Base-by-base conservation (phyloP, 1,140 invertebrate genomes). In the Drosophila leontia region DNA sequence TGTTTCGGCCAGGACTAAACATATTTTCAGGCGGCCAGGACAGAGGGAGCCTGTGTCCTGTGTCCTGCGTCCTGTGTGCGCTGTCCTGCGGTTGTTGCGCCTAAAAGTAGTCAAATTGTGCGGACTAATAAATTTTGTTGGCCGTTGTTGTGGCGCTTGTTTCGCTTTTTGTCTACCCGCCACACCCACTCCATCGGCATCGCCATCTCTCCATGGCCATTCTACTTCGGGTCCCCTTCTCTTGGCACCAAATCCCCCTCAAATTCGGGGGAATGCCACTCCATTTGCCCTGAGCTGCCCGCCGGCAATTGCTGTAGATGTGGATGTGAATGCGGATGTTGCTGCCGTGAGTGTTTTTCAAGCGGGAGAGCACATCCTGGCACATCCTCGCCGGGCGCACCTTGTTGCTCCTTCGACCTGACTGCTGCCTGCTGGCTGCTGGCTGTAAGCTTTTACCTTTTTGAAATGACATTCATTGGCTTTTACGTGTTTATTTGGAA, bases 401-500 rank as follows among this genome's bases (percentile, higher is more conserved):
- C 84, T 87, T 84, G 85, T 80, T 84, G 84, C 84, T 84, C 58
- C 63, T 51, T 50, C 60, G 67, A 42, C 64, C 71, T 48, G 65
- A 58, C 67, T 60, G 13, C 71, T 48, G 65, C 53, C 67, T 60
- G 13, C 8, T 50, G 47, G 47, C 48, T 51, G 26, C 50, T 42
- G 58, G 41, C 55, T 41, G 32, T 74, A 58, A 72, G 82, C 82
- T 84, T 84, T 88, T 87, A 87, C 85, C 85, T 88, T 87, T 87
- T 87, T 88, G 84, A 87, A 87, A 87, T 87, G 83, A 87, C 83
- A 87, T 87, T 87, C 83, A 87, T 87, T 87, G 83, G 83, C 83
- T 87, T 87, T 87, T 87, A 87, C 84, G 84, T 87, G 84, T 87
- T 87, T 87, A 87, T 87, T 87, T 87, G 84, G 84, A 87, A 87